A percentile compares a stretch with the other conserved stretches of the same genome.
Evolutionary conservation across 2,888 invertebrate species (phyloP).

Genomic region (Gastracanthus pulcherrimus): DNA sequence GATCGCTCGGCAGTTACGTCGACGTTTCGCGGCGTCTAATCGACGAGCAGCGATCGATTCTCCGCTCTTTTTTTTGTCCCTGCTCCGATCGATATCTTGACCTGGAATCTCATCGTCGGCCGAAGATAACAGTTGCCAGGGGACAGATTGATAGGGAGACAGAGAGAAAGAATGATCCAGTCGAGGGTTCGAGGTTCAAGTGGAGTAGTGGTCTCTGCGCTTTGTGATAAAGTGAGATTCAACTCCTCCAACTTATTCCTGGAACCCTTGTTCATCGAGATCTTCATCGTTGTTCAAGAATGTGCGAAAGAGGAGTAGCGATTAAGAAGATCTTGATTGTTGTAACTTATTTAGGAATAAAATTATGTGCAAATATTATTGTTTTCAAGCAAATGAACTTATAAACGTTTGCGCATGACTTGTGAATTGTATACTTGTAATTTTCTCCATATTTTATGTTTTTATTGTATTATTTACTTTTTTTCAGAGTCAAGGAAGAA

Average conservation of each 20-base stretch:
- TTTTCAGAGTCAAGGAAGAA: neutral
- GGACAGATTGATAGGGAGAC: neutral
- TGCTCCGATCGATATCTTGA: neutral
- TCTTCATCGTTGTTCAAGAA: neutral
- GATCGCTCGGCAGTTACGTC: conserved; percentile 68
- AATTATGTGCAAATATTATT: no score
- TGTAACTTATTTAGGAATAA: no score
- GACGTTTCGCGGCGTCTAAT: conserved; percentile 46
- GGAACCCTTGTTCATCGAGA: conserved; percentile 58
- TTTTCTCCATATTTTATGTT: conserved; percentile 9
- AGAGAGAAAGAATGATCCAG: neutral
- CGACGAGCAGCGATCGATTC: neutral
- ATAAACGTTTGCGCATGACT: neutral
- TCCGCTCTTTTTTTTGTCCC: conserved; percentile 3
- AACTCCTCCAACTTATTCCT: conserved; percentile 87
- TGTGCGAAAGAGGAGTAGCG: no score
- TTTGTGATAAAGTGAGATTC: conserved; percentile 84
- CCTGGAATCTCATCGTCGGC: neutral
- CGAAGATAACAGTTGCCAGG: conserved; percentile 24
- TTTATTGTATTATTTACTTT: neutral
- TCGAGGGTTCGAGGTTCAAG: conserved; percentile 78
- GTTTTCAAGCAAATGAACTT: neutral
- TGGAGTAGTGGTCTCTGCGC: conserved; percentile 84
- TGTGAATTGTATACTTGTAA: conserved; percentile 42
- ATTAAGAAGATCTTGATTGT: no score